phyloP scores from a whole-genome alignment of 2,888 invertebrate genomes.

The Ochropleura leucogaster region DNA sequence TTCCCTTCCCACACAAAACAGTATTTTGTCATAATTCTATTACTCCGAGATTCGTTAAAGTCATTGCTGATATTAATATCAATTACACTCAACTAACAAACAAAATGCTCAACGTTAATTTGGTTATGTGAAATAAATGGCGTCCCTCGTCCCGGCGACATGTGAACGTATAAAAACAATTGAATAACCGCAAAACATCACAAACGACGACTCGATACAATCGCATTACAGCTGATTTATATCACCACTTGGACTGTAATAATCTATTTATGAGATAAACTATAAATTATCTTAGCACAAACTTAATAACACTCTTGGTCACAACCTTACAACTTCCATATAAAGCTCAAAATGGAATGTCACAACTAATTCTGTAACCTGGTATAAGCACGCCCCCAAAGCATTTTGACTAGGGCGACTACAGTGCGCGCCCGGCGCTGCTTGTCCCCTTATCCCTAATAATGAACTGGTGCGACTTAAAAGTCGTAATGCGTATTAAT shows the following conservation, averaged over 20 bases:
- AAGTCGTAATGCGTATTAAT: conserved; percentile 76
- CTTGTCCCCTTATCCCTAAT: conserved; percentile 77
- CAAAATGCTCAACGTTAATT: conserved; percentile 55
- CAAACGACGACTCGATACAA: conserved; percentile 70
- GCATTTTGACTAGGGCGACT: conserved; percentile 52
- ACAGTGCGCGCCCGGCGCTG: conserved; percentile 46
- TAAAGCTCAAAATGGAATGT: conserved; percentile 51
- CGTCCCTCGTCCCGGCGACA: conserved; percentile 43
- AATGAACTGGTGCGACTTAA: conserved; percentile 79
- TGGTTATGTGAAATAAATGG: conserved; percentile 56
- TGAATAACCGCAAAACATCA: conserved; percentile 68
- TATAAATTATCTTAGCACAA: conserved; percentile 82
- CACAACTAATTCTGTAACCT: conserved; percentile 14
- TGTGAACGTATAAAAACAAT: conserved; percentile 72
- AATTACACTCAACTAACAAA: conserved; percentile 42
- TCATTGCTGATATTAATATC: conserved; percentile 39
- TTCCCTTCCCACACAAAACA: background rate
- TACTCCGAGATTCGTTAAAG: conserved; percentile 2
- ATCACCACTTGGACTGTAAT: conserved; percentile 81
- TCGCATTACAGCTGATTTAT: conserved; percentile 85
- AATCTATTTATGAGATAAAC: conserved; percentile 87
- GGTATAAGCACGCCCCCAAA: conserved; percentile 55
- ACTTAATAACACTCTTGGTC: conserved; percentile 17
- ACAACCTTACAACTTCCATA: background rate
- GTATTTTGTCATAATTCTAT: conserved; percentile 12